A percentile compares a stretch with the other conserved stretches of the same genome.
Conservation (phyloP, 2,888 invertebrate genomes). For the Calliphora vomitoria region DNA sequence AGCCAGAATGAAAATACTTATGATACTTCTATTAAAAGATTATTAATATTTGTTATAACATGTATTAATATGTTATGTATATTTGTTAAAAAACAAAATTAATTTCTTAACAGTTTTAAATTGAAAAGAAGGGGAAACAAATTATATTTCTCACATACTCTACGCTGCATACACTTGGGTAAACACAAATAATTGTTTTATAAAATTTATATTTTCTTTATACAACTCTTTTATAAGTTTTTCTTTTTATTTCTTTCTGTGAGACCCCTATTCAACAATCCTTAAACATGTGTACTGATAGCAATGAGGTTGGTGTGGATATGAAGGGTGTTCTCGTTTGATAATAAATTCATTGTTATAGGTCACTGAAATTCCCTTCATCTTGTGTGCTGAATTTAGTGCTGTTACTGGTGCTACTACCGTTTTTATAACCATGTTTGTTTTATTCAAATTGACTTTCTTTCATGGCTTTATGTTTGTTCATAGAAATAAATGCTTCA, state of each 20-base stretch:
- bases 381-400: neutral
- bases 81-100: neutral
- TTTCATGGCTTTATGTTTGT: neutral
- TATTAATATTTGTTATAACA: neutral
- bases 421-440: slow-evolving; percentile 13
- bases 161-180: slow-evolving; percentile 22
- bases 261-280: neutral
- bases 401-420: neutral
- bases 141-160: neutral
- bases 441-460: slow-evolving; percentile 37
- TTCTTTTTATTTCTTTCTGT: slow-evolving; percentile 3
- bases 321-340: neutral
- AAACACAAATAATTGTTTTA: slow-evolving; percentile 40
- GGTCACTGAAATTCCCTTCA: slow-evolving; percentile 28
- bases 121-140: neutral
- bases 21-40: neutral
- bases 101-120: slow-evolving; percentile 12
- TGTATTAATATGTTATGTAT: neutral
- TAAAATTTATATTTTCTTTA: slow-evolving; percentile 8
- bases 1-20: neutral
- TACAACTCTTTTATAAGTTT: neutral
- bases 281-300: neutral
- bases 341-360: slow-evolving; percentile 19
- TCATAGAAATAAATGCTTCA: neutral
- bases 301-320: neutral